A percentile compares a stretch with the other conserved stretches of the same genome.
Evolutionary conservation across 2,797 vertebrate genomes (phyloP).

Genomic region (Natrix natrix): DNA sequence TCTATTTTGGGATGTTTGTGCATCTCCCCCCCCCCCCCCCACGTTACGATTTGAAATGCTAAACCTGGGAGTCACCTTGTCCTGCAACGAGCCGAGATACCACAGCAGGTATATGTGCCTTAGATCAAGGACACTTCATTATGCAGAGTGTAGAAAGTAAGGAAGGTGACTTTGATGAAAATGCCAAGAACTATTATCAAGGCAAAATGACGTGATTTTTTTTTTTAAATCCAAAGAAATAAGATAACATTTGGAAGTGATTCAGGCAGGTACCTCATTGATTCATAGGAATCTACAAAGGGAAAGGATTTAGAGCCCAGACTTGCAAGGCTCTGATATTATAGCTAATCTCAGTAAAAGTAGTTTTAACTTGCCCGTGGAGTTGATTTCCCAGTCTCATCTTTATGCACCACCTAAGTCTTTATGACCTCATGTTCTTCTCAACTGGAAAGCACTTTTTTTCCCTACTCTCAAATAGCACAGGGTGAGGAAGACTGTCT

Average conservation of each 20-base stretch:
- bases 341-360: neutral
- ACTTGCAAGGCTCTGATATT: neutral
- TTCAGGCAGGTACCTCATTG: neutral
- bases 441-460: neutral
- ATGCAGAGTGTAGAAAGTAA: neutral
- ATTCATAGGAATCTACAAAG: neutral
- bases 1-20: neutral
- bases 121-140: neutral
- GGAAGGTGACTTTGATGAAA: neutral
- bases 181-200: neutral
- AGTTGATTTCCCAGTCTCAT: neutral
- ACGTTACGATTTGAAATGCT: neutral
- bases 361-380: neutral
- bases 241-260: neutral
- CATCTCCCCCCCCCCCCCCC: no score
- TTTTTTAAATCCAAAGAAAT: neutral
- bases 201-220: neutral
- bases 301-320: neutral
- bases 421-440: neutral
- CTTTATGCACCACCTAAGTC: neutral
- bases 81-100: neutral
- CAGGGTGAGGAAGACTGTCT: neutral
- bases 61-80: neutral
- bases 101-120: neutral
- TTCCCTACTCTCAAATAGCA: neutral